These are phyloP conservation scores for Poecilus cupreus DNA, from an alignment of 2,888 invertebrate species.

Conservation along the genomic window DNA sequence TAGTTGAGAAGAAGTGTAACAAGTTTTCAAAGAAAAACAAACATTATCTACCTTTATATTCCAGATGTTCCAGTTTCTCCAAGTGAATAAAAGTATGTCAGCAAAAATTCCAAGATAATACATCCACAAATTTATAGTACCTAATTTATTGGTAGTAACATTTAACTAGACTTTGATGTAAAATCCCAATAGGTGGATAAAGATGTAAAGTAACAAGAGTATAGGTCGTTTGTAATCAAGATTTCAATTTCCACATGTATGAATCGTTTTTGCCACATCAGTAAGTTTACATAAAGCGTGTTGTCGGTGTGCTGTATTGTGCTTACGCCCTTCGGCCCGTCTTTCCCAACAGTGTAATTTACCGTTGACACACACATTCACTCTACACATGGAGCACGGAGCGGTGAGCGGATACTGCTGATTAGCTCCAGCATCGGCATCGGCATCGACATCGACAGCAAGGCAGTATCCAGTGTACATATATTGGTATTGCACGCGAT, in stretches of 20 bases:
- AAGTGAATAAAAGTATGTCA: too few species aligned
- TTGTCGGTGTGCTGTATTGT: not conserved
- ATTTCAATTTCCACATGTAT: slow-evolving; percentile 9
- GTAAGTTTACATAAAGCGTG: not conserved
- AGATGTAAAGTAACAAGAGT: too few species aligned
- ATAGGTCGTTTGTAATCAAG: not conserved
- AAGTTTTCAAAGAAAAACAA: too few species aligned
- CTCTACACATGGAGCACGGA: slow-evolving; percentile 31
- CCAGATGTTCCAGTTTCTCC: too few species aligned
- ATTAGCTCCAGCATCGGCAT: not conserved
- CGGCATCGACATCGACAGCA: not conserved
- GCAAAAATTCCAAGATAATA: too few species aligned
- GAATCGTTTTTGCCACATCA: slow-evolving; percentile 1
- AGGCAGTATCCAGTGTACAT: not conserved
- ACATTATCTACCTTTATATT: too few species aligned
- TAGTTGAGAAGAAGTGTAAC: not conserved
- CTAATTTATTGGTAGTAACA: not conserved
- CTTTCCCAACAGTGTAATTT: slow-evolving; percentile 22
- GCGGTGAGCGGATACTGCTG: slow-evolving; percentile 38
- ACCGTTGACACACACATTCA: slow-evolving; percentile 1
- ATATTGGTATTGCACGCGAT: not conserved
- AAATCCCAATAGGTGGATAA: too few species aligned
- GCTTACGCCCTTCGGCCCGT: not conserved
- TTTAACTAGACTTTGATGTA: too few species aligned
- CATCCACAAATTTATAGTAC: not conserved